Percentiles rank a stretch among this genome's conserved stretches.
Evolutionary conservation across 2,888 invertebrate species (phyloP).

Genomic region (Bhutanitis thaidina): DNA sequence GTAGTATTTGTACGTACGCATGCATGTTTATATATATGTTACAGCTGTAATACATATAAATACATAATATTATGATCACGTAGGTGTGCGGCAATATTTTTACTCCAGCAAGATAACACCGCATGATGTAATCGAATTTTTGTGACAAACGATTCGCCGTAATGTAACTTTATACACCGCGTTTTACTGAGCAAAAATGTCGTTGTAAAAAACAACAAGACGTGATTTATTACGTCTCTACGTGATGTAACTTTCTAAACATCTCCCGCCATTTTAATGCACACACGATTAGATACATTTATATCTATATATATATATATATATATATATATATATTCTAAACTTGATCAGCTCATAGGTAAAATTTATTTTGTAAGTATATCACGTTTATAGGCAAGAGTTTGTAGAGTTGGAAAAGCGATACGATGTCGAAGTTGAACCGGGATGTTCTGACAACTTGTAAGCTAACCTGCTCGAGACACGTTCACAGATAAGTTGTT

Average conservation of each 20-base stretch:
- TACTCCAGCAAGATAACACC: background rate
- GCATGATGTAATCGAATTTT: constrained; percentile 6
- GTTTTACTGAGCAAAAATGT: background rate
- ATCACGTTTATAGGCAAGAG: constrained; percentile 9
- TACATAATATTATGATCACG: background rate
- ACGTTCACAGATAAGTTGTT: constrained; percentile 10
- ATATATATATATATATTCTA: background rate
- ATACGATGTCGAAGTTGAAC: constrained; percentile 1
- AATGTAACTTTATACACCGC: constrained; percentile 7
- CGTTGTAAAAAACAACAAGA: constrained; percentile 1
- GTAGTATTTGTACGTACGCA: background rate
- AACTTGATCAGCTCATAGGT: background rate
- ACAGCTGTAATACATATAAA: background rate
- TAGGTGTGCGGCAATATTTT: background rate
- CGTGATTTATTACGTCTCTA: constrained; percentile 2
- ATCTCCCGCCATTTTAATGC: constrained; percentile 2
- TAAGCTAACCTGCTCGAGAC: constrained; percentile 12
- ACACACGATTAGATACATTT: background rate
- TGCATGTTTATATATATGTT: background rate
- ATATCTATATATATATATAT: background rate
- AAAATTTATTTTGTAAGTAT: constrained; percentile 5
- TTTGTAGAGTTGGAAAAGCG: background rate
- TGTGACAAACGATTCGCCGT: constrained; percentile 5
- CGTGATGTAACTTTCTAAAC: constrained; percentile 11
- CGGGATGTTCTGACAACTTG: constrained; percentile 3